Conservation (phyloP, 2,113 vertebrate species). For the Gobiocypris rarus region DNA sequence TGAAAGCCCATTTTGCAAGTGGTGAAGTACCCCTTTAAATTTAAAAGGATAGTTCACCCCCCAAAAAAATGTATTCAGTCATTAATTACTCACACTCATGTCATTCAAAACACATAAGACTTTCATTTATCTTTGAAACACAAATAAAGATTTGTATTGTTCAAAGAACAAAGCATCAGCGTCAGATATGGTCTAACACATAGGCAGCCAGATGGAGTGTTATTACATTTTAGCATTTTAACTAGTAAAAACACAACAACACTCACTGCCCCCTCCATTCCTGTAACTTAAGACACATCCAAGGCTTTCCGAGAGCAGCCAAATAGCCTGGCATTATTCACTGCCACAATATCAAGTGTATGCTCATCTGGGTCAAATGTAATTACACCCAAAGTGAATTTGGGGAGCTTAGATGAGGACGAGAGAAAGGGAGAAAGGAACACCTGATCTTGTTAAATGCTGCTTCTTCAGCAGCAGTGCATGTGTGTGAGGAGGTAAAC, state of each 20-base stretch:
- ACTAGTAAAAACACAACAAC: slow-evolving; percentile 17
- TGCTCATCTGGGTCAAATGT: slow-evolving; percentile 26
- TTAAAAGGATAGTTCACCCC: too few species aligned
- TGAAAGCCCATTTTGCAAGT: too few species aligned
- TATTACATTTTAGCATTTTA: neutral
- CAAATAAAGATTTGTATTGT: too few species aligned
- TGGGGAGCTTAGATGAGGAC: slow-evolving; percentile 1
- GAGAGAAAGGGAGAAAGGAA: slow-evolving; percentile 24
- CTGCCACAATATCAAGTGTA: slow-evolving; percentile 12
- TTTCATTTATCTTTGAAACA: too few species aligned
- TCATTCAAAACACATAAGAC: too few species aligned
- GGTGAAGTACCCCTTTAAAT: too few species aligned
- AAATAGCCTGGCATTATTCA: slow-evolving; percentile 27
- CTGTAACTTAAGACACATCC: slow-evolving; percentile 7
- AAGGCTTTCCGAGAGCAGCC: slow-evolving; percentile 3
- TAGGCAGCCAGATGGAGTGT: neutral
- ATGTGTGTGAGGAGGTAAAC: slow-evolving; percentile 35
- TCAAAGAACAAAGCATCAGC: neutral
- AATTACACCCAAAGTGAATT: slow-evolving; percentile 41
- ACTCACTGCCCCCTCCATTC: neutral
- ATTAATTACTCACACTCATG: too few species aligned
- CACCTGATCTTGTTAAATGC: slow-evolving; percentile 36
- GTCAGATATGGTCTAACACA: neutral
- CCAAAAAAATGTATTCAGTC: too few species aligned
- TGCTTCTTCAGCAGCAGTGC: slow-evolving; percentile 2